Base-by-base conservation (phyloP, 2,797 vertebrate species). In the Lithobates pipiens region DNA sequence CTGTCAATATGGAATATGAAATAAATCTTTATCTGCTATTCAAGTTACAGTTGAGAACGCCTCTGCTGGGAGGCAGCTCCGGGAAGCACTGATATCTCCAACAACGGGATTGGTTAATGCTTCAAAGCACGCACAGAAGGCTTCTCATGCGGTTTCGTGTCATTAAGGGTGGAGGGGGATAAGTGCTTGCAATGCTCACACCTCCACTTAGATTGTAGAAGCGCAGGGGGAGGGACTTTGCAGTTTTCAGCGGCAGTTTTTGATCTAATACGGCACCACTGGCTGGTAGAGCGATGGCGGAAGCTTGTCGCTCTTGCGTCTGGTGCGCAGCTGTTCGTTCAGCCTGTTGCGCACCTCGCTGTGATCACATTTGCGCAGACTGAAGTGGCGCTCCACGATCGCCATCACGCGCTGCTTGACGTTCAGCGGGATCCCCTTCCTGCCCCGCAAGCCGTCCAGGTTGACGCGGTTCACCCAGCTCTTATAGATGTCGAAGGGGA, bases 271-370 rank as follows among this genome's bases (percentile, higher is more conserved):
- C 16, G 74, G 32, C 1, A 15, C n/a, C 9, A 13, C n/a, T 50
- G 72, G 76, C 39, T 68, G 69, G 39, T 76, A 77, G 15, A 36
- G 68, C 10, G 25, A 23, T 7, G 67, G 75, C 13, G 85, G 75
- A 68, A 54, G 74, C 54, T 77, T 86, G 67, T 74, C 32, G 10
- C 85, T 73, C 54, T 77, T 83, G 16, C 85, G 85, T 6, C 85
- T 16, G 69, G 85, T 82, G 32, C 85, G 68, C 29, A 86, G 80
- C 54, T 86, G 85, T 39, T 86, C 85, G 6, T 86, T 86, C 0
- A 86, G 29, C 39, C 85, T 67, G 80, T 86, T 86, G 6, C 85
- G 80, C 25, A 86, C 78, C 74, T 86, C 85, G 21, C 85, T 77
- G 29, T 78, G 85, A 3, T 86, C 85, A 1, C 16, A 50, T 69